Evolutionary conservation across 2,113 vertebrate species (phyloP).

Genomic region (Petrocephalus zakoni): DNA sequence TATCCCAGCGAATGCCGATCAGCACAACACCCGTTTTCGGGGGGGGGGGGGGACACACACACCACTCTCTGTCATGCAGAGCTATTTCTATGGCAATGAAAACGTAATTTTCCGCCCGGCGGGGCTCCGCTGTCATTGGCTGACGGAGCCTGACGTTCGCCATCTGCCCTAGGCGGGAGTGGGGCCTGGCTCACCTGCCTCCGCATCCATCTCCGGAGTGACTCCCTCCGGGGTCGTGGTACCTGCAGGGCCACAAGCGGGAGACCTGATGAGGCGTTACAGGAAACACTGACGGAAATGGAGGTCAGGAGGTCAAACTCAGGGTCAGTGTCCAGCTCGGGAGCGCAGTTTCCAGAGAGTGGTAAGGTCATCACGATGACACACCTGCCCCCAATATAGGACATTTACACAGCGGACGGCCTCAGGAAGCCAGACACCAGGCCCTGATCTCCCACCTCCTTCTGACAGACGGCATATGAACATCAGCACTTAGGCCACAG

Average conservation of each 20-base stretch:
- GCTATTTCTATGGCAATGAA: constrained; percentile 6
- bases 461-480: neutral
- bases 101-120: constrained; percentile 11
- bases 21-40: neutral
- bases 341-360: neutral
- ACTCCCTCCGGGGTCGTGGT: constrained; percentile 22
- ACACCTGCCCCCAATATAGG: neutral
- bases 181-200: constrained; percentile 32
- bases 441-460: neutral
- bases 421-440: neutral
- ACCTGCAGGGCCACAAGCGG: constrained; percentile 1
- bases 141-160: neutral
- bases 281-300: neutral
- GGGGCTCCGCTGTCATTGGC: neutral
- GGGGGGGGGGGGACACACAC: neutral
- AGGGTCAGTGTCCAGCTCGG: neutral
- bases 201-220: constrained; percentile 18
- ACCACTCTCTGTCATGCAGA: neutral
- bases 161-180: neutral
- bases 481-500: too few species aligned
- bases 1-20: neutral
- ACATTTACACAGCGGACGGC: neutral
- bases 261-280: neutral
- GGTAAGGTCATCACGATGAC: neutral
- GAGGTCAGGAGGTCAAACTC: neutral